These are phyloP conservation scores for Zele albiditarsus DNA, from an alignment of 2,888 invertebrate species.

Conservation along the genomic window DNA sequence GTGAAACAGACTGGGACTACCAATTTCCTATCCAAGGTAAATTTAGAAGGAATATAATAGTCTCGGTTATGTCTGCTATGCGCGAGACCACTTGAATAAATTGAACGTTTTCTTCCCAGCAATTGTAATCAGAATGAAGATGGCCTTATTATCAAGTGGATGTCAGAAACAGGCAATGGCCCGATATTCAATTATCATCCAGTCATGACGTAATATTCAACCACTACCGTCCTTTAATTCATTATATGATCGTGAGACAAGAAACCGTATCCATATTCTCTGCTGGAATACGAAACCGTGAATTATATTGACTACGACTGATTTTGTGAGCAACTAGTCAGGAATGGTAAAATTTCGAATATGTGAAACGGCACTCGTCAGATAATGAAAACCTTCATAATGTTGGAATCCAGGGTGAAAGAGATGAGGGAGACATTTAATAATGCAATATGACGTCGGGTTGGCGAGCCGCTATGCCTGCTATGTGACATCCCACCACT, in stretches of 20 bases:
- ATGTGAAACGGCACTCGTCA: slow-evolving; percentile 50
- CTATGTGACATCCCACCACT: slow-evolving; percentile 70
- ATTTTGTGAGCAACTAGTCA: not conserved
- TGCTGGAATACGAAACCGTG: not conserved
- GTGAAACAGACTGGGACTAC: too few relatives aligned
- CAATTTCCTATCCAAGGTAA: too few relatives aligned
- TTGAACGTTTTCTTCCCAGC: slow-evolving; percentile 57
- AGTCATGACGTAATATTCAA: not conserved
- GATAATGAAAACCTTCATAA: slow-evolving; percentile 70
- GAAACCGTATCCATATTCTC: too few relatives aligned
- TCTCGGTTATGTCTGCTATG: not conserved
- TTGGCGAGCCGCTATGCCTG: slow-evolving; percentile 69
- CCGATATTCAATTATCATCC: slow-evolving; percentile 40
- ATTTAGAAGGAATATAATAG: too few relatives aligned
- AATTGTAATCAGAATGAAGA: not conserved
- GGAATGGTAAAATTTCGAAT: slow-evolving; percentile 24
- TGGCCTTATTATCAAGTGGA: slow-evolving; percentile 58
- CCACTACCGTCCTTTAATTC: not conserved
- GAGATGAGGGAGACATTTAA: slow-evolving; percentile 63
- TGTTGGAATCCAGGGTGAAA: slow-evolving; percentile 66
- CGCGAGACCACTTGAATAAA: slow-evolving; percentile 61
- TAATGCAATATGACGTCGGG: slow-evolving; percentile 71
- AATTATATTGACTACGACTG: not conserved
- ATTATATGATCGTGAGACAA: not conserved
- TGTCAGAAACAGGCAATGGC: slow-evolving; percentile 60